Percentiles rank a stretch among this genome's conserved stretches.
Evolutionary conservation across 2,797 vertebrate genomes (phyloP).

Genomic region (Acestrorhynchus altus): DNA sequence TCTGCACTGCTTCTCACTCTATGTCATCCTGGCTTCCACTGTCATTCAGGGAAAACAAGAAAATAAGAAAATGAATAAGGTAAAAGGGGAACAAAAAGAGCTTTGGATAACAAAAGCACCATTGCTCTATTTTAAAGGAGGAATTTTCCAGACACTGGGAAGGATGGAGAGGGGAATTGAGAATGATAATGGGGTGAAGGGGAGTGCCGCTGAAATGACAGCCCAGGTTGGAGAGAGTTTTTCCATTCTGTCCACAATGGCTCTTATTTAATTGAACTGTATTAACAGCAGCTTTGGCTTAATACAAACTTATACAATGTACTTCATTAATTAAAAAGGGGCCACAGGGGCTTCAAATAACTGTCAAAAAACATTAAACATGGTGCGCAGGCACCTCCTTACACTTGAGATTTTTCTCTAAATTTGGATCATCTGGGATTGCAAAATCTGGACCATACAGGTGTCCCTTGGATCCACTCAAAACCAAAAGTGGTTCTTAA

Average conservation of each 20-base stretch:
- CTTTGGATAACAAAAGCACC: conserved; percentile 71
- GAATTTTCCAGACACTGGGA: conserved; percentile 63
- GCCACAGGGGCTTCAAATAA: too few relatives aligned
- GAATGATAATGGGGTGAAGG: conserved; percentile 8
- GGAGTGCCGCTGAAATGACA: neutral
- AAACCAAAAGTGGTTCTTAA: too few relatives aligned
- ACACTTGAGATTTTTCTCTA: too few relatives aligned
- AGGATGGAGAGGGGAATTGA: conserved; percentile 45
- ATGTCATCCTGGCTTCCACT: conserved; percentile 52
- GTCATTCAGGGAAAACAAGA: conserved; percentile 54
- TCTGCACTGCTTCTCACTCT: conserved; percentile 44
- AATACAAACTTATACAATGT: too few relatives aligned
- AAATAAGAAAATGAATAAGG: conserved; percentile 54
- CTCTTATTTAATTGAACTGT: too few relatives aligned
- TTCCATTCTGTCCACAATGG: neutral
- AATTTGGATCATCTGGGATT: too few relatives aligned
- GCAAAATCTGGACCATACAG: too few relatives aligned
- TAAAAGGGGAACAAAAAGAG: conserved; percentile 60
- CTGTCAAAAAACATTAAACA: too few relatives aligned
- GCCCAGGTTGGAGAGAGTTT: neutral
- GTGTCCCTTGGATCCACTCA: too few relatives aligned
- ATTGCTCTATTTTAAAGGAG: conserved; percentile 68
- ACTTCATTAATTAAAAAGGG: too few relatives aligned
- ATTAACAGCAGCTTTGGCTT: too few relatives aligned
- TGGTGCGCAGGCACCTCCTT: too few relatives aligned